Evolutionary conservation across 2,888 invertebrate genomes (phyloP).

Genomic region (Volucella bombylans): DNA sequence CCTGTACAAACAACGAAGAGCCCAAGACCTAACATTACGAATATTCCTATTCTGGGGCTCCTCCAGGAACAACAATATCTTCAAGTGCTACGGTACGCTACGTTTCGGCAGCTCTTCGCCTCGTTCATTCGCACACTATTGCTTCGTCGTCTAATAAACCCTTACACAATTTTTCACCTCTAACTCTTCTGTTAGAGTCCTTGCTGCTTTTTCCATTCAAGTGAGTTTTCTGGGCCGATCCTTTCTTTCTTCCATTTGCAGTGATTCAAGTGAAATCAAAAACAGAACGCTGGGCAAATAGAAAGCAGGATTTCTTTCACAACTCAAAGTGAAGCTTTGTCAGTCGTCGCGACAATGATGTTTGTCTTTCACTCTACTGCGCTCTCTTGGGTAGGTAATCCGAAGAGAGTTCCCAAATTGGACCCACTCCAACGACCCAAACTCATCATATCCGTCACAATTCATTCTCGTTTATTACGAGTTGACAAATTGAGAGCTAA

Average conservation of each 20-base stretch:
- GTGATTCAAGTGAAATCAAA: slow-evolving; percentile 37
- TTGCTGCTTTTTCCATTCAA: slow-evolving; percentile 4
- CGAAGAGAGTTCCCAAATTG: neutral
- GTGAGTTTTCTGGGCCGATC: neutral
- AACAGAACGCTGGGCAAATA: slow-evolving; percentile 16
- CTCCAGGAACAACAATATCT: neutral
- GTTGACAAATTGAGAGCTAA: slow-evolving; percentile 55
- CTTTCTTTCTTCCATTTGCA: slow-evolving; percentile 14
- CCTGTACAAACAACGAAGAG: slow-evolving; percentile 40
- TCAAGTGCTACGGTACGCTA: neutral
- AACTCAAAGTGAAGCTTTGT: neutral
- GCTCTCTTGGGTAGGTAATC: neutral
- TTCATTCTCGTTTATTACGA: slow-evolving; percentile 53
- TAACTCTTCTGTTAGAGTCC: neutral
- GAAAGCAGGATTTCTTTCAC: slow-evolving; percentile 14
- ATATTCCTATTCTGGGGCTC: neutral
- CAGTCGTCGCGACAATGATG: slow-evolving; percentile 25
- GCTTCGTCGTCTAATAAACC: slow-evolving; percentile 47
- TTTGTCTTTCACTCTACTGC: slow-evolving; percentile 34
- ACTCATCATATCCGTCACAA: neutral
- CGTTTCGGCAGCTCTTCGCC: neutral
- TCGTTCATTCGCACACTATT: slow-evolving; percentile 3
- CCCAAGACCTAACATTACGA: slow-evolving; percentile 19
- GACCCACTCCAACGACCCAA: neutral
- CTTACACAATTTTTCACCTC: slow-evolving; percentile 36